Percentiles rank a stretch among this genome's conserved stretches.
phyloP scores from a whole-genome alignment of 2,888 invertebrate genomes.

The Emmelina monodactyla region DNA sequence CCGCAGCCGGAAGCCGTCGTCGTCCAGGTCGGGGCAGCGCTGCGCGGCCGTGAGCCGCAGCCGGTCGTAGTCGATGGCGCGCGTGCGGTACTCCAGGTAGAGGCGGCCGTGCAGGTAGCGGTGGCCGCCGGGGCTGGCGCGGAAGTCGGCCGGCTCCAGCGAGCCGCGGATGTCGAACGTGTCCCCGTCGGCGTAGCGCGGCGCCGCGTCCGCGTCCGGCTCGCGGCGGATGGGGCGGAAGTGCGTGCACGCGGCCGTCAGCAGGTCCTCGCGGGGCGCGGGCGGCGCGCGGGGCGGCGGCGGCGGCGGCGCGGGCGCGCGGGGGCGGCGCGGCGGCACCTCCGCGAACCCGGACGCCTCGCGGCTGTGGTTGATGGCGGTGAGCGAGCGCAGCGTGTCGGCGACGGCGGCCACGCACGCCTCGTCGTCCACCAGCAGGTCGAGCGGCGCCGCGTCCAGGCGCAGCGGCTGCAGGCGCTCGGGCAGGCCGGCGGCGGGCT shows the following conservation, averaged over 20 bases:
- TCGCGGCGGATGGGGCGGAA: slow-evolving; percentile 81
- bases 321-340: slow-evolving; percentile 69
- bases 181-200: slow-evolving; percentile 72
- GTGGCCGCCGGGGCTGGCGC: slow-evolving; percentile 71
- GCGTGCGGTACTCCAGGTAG: slow-evolving; percentile 60
- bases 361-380: slow-evolving; percentile 69
- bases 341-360: slow-evolving; percentile 70
- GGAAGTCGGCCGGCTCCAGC: slow-evolving; percentile 71
- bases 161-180: slow-evolving; percentile 73
- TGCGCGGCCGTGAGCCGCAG: slow-evolving; percentile 39
- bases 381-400: slow-evolving; percentile 54
- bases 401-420: slow-evolving; percentile 38
- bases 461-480: slow-evolving; percentile 37
- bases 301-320: slow-evolving; percentile 48
- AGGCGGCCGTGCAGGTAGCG: slow-evolving; percentile 65
- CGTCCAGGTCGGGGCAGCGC: slow-evolving; percentile 39
- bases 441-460: slow-evolving; percentile 19
- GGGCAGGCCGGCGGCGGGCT: slow-evolving; percentile 30
- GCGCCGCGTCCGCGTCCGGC: slow-evolving; percentile 27
- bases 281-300: slow-evolving; percentile 58
- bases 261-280: slow-evolving; percentile 50
- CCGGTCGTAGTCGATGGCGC: slow-evolving; percentile 45
- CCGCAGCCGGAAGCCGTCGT: slow-evolving; percentile 68
- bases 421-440: slow-evolving; percentile 22
- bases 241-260: slow-evolving; percentile 68